Evolutionary conservation across 2,113 vertebrate genomes (phyloP).

Genomic region (Plectropomus leopardus): DNA sequence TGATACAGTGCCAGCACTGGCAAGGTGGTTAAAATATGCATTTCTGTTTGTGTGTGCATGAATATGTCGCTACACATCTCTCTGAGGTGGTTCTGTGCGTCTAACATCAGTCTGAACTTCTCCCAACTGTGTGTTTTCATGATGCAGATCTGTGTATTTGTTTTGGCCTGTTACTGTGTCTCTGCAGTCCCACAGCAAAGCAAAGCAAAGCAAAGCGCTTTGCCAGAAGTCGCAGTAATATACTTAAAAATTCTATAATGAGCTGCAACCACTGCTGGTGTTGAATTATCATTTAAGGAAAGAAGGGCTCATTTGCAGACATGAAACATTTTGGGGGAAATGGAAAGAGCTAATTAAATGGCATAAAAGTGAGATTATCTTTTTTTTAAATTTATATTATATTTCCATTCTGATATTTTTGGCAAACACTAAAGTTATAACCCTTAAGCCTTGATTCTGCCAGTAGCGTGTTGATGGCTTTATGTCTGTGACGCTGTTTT

Average conservation of each 20-base stretch:
- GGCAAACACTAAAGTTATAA: background rate
- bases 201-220: constrained; percentile 3
- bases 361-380: constrained; percentile 5
- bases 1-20: constrained; percentile 66
- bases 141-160: constrained; percentile 37
- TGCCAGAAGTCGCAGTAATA: constrained; percentile 47
- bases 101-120: constrained; percentile 40
- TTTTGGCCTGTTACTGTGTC: constrained; percentile 32
- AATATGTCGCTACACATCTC: constrained; percentile 33
- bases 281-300: constrained; percentile 36
- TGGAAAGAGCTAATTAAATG: background rate
- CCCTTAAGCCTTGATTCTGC: too few relatives aligned
- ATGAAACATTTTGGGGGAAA: constrained; percentile 9
- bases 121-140: constrained; percentile 43
- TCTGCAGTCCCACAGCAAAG: constrained; percentile 19
- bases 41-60: constrained; percentile 51
- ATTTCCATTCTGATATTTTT: background rate
- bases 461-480: too few relatives aligned
- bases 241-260: constrained; percentile 39
- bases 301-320: constrained; percentile 18
- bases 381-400: background rate
- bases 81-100: constrained; percentile 40
- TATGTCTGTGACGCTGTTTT: too few relatives aligned
- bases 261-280: constrained; percentile 15
- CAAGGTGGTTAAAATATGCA: constrained; percentile 69